Evolutionary conservation across 2,797 vertebrate genomes (phyloP).

Genomic region (Podargus strigoides): DNA sequence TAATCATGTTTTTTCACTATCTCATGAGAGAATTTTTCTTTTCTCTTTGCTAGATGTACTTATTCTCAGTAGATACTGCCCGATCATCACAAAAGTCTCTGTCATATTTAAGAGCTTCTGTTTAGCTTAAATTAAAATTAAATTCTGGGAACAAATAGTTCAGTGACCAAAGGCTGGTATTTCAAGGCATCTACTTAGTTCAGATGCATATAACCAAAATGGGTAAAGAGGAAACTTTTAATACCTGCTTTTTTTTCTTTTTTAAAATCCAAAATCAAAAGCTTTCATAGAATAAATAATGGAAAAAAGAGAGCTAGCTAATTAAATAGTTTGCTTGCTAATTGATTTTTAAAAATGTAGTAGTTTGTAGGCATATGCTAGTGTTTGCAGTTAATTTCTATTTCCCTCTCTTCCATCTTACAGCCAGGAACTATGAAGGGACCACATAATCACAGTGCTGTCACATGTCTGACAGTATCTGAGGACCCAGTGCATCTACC

Average conservation of each 20-base stretch:
- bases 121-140: conserved; percentile 65
- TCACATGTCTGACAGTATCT: not conserved
- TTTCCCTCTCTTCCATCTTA: not conserved
- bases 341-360: conserved; percentile 31
- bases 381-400: not conserved
- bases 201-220: conserved; percentile 52
- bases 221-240: conserved; percentile 49
- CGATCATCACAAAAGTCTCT: conserved; percentile 45
- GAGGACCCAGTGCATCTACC: not conserved
- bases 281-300: conserved; percentile 9
- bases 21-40: not conserved
- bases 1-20: not conserved
- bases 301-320: not conserved
- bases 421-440: not conserved
- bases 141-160: conserved; percentile 34
- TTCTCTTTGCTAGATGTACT: not conserved
- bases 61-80: conserved; percentile 24
- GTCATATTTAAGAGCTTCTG: conserved; percentile 48
- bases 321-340: conserved; percentile 57
- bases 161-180: conserved; percentile 1
- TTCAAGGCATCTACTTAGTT: conserved; percentile 41
- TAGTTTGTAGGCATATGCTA: not conserved
- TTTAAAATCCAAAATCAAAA: conserved; percentile 3
- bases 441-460: conserved; percentile 11
- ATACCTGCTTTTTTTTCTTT: not conserved